These are phyloP conservation scores for Slavum lentiscoides DNA, from an alignment of 2,888 invertebrate genomes.

Conservation along the genomic window DNA sequence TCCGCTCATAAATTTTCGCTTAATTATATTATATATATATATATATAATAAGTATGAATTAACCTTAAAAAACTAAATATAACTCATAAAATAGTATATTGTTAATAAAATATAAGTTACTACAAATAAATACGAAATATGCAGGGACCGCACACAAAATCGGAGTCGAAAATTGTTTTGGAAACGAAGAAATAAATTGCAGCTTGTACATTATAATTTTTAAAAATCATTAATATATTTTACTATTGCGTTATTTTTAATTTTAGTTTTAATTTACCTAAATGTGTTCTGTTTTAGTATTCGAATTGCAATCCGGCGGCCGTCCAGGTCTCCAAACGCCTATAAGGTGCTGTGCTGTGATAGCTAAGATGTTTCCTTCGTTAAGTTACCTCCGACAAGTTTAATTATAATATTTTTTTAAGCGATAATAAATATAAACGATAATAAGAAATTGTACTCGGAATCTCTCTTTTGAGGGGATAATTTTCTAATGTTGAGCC, in stretches of 20 bases:
- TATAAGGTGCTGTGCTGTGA: conserved; percentile 53
- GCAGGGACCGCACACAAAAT: too few species aligned
- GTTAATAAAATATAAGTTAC: too few species aligned
- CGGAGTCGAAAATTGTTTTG: too few species aligned
- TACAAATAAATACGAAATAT: too few species aligned
- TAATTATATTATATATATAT: too few species aligned
- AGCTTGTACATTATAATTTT: not conserved
- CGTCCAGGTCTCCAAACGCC: conserved; percentile 53
- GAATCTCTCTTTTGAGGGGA: conserved; percentile 36
- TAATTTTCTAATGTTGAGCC: conserved; percentile 48
- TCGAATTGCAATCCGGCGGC: conserved; percentile 53
- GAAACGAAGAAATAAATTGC: too few species aligned
- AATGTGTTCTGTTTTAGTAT: conserved; percentile 38
- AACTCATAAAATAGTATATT: too few species aligned
- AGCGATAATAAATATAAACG: conserved; percentile 38
- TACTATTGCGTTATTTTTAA: not conserved
- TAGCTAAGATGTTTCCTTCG: conserved; percentile 53
- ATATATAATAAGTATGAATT: too few species aligned
- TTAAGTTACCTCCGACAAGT: conserved; percentile 53
- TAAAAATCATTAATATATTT: not conserved
- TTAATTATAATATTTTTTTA: conserved; percentile 52
- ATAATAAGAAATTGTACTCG: conserved; percentile 39
- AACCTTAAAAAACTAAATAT: too few species aligned
- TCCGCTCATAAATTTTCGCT: too few species aligned
- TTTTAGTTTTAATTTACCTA: not conserved